Conservation (phyloP, 2,797 vertebrate genomes). For the Chrysocyon brachyurus region DNA sequence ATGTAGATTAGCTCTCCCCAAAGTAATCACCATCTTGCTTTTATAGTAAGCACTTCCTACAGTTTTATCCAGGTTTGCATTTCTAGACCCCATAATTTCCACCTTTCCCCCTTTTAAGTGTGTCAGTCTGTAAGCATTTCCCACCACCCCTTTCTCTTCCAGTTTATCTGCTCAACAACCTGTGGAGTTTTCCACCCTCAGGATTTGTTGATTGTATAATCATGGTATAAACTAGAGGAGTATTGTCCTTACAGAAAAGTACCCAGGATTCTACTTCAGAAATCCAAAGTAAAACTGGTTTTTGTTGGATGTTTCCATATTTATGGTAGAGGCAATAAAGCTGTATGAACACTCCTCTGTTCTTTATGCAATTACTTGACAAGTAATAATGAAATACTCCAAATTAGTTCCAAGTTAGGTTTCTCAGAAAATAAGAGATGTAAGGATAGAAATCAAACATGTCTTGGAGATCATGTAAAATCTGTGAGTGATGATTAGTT, state of each 20-base stretch:
- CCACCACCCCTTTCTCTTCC: not conserved
- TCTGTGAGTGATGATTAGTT: not conserved
- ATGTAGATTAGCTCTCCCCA: not conserved
- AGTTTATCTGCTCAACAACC: slow-evolving; percentile 18
- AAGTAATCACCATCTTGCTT: not conserved
- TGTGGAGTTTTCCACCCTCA: not conserved
- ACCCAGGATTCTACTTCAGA: slow-evolving; percentile 32
- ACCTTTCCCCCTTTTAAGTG: not conserved
- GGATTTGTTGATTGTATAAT: slow-evolving; percentile 24
- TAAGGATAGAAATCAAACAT: not conserved
- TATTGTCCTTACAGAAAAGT: slow-evolving; percentile 38
- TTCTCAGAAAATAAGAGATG: slow-evolving; percentile 28
- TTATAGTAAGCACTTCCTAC: not conserved
- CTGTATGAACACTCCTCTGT: not conserved
- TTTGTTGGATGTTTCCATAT: slow-evolving; percentile 35
- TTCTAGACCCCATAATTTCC: not conserved
- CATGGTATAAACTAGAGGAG: not conserved
- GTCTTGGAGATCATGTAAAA: not conserved
- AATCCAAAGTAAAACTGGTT: slow-evolving; percentile 13
- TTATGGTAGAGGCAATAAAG: slow-evolving; percentile 33
- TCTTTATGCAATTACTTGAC: slow-evolving; percentile 26
- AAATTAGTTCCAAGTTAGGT: not conserved
- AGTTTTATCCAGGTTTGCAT: not conserved
- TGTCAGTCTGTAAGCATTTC: not conserved
- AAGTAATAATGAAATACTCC: not conserved